These are phyloP conservation scores for Canis aureus DNA, from an alignment of 2,113 vertebrate genomes.

Conservation along the genomic window DNA sequence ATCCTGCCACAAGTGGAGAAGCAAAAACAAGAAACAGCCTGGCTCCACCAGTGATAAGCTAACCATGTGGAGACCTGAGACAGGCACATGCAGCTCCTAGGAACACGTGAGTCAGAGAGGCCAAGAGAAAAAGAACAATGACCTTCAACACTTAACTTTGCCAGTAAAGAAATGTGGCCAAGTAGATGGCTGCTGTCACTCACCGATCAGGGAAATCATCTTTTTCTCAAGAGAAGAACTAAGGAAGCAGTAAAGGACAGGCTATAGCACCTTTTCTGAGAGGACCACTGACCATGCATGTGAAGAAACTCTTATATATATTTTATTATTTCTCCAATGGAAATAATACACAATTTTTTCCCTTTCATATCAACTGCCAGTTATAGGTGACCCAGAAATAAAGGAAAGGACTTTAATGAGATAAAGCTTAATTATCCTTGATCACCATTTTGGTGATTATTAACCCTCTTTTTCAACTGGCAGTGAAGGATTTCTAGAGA, in stretches of 20 bases:
- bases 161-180: background rate
- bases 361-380: background rate
- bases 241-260: background rate
- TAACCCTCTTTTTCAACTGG: slow-evolving; percentile 64
- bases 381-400: slow-evolving; percentile 43
- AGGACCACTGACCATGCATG: background rate
- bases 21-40: background rate
- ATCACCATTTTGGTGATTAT: slow-evolving; percentile 56
- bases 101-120: background rate
- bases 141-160: background rate
- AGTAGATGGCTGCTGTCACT: background rate
- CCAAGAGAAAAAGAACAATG: background rate
- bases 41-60: background rate
- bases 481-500: slow-evolving; percentile 64
- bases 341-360: background rate
- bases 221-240: background rate
- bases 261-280: background rate
- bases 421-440: slow-evolving; percentile 60
- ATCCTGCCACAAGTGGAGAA: background rate
- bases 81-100: background rate
- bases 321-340: background rate
- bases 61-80: background rate
- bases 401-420: background rate
- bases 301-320: background rate
- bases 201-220: background rate